Percentiles rank a stretch among this genome's conserved stretches.
phyloP scores from a whole-genome alignment of 92 coral and sea anemone species.

The Metridium senile region DNA sequence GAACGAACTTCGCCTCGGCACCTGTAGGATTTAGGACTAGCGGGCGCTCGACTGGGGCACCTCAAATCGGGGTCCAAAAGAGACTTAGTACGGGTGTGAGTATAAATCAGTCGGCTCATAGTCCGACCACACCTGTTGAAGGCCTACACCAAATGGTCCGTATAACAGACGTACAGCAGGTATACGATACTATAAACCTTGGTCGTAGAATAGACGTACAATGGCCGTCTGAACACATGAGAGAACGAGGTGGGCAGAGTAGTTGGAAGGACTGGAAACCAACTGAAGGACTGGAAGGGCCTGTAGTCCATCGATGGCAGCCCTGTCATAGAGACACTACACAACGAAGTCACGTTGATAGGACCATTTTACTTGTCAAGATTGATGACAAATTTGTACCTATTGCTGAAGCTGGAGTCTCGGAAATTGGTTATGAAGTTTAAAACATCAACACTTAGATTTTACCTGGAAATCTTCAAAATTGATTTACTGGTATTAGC shows the following conservation, averaged over 20 bases:
- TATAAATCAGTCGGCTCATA: conserved; percentile 46
- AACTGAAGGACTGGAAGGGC: conserved; percentile 81
- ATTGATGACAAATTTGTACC: conserved; percentile 83
- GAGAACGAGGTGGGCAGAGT: conserved; percentile 74
- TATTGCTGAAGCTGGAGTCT: conserved; percentile 77
- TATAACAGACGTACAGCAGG: conserved; percentile 65
- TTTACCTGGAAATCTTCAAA: too few species aligned
- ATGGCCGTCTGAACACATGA: conserved; percentile 92
- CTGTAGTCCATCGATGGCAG: conserved; percentile 79
- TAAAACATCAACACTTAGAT: not conserved
- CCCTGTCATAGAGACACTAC: conserved; percentile 77
- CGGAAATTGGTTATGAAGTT: conserved; percentile 65
- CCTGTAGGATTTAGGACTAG: conserved; percentile 54
- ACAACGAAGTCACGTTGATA: conserved; percentile 75
- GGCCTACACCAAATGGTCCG: conserved; percentile 68
- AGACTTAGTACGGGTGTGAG: conserved; percentile 70
- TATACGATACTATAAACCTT: conserved; percentile 70
- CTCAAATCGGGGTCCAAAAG: conserved; percentile 56
- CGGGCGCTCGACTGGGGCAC: conserved; percentile 49
- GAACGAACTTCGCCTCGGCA: conserved; percentile 57
- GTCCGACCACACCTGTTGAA: conserved; percentile 52
- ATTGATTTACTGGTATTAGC: too few species aligned
- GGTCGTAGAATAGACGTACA: conserved; percentile 76
- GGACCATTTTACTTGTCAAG: conserved; percentile 70
- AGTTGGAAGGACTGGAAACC: conserved; percentile 89